Percentiles rank a stretch among this genome's conserved stretches.
Conservation (phyloP, 2,797 vertebrate genomes). For the Chelmon rostratus region DNA sequence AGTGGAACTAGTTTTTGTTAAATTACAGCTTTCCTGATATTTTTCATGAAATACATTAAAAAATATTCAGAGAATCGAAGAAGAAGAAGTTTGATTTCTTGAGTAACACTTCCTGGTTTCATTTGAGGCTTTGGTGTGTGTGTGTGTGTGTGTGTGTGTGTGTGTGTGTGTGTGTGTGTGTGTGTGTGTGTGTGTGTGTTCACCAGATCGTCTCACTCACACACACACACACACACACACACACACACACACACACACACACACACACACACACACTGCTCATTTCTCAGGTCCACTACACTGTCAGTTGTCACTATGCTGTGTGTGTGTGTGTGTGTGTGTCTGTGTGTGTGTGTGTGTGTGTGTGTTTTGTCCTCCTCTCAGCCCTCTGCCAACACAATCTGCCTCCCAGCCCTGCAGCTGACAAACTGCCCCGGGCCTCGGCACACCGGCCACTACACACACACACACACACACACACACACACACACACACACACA, state of each 20-base stretch:
- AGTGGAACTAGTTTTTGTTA: too few relatives aligned
- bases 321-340: conserved; percentile 15
- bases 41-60: too few relatives aligned
- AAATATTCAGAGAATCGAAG: too few relatives aligned
- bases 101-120: conserved; percentile 4
- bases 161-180: too few relatives aligned
- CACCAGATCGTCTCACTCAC: background rate
- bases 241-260: conserved; percentile 4
- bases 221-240: background rate
- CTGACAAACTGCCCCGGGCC: conserved; percentile 72
- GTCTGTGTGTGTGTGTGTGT: conserved; percentile 24
- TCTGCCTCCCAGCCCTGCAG: conserved; percentile 75
- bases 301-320: too few relatives aligned
- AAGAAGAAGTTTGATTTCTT: too few relatives aligned
- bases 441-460: conserved; percentile 39
- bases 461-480: conserved; percentile 23
- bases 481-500: conserved; percentile 50
- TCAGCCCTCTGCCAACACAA: conserved; percentile 75
- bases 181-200: conserved; percentile 19
- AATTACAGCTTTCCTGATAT: too few relatives aligned
- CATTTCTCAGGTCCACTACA: too few relatives aligned
- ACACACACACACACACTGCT: conserved; percentile 12
- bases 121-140: conserved; percentile 13
- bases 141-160: too few relatives aligned
- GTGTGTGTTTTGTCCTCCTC: conserved; percentile 38